Percentiles rank a stretch among this genome's conserved stretches.
Conservation (phyloP, 2,113 vertebrate genomes). For the Emydocephalus ijimae region DNA sequence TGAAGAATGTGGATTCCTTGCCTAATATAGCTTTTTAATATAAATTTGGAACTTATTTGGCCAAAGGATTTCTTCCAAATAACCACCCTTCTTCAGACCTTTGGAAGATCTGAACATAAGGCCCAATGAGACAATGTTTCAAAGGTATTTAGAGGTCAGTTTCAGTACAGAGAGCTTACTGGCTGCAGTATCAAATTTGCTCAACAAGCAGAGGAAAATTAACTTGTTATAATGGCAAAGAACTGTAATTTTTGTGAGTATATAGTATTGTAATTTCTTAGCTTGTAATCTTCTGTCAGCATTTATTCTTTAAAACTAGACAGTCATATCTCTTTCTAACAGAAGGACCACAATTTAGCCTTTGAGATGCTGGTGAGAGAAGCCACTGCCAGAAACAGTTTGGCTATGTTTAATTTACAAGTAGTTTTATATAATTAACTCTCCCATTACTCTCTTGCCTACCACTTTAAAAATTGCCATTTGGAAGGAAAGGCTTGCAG, state of each 20-base stretch:
- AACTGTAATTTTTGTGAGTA: not conserved
- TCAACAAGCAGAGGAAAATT: not conserved
- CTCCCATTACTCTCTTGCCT: not conserved
- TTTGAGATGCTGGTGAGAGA: not conserved
- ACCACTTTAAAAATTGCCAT: not conserved
- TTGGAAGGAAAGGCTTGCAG: not conserved
- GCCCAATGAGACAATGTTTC: not conserved
- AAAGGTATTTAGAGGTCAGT: not conserved
- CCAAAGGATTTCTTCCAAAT: conserved; percentile 51
- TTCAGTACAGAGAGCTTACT: not conserved
- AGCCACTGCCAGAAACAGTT: not conserved
- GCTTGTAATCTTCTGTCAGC: not conserved
- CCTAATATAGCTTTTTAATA: conserved; percentile 38
- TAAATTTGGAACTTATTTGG: not conserved
- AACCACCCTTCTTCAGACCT: conserved; percentile 42
- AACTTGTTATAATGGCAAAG: not conserved
- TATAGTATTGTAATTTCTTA: not conserved
- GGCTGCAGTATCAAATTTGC: not conserved
- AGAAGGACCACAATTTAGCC: not conserved
- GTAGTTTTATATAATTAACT: not conserved
- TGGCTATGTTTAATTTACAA: not conserved
- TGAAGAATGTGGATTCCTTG: conserved; percentile 43
- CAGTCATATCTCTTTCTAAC: not conserved
- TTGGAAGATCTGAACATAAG: conserved; percentile 25
- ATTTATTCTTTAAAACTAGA: not conserved